Evolutionary conservation across 2,797 vertebrate genomes (phyloP), one percentile per base, ranked within the genome.

Genomic region (Pampus argenteus): DNA sequence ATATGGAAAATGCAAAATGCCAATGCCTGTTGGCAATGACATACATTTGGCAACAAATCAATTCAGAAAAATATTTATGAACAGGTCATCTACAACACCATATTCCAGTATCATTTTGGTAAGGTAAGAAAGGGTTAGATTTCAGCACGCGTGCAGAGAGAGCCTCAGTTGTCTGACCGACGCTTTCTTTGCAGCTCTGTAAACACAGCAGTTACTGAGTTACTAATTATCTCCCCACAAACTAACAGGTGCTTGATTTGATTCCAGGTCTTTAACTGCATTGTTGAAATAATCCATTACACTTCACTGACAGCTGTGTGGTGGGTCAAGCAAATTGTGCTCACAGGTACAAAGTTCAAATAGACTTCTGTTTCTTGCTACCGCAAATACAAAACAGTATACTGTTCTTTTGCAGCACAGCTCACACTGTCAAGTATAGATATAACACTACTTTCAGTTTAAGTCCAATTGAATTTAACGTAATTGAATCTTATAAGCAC

Each of bases 221-320:
- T 85, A 91, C 87, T 88, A 78, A 90, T 88, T 81, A 86, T 77
- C 64, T 83, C 69, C 65, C 76, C 62, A 72, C 87, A 89, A 85
- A 89, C 87, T 82, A 92, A 90, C 93, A 94, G 92, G 93, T 94
- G 90, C 83, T 90, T 86, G 85, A 88, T 90, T 82, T 66, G 56
- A 87, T 79, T 89, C 83, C 88, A 89, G 67, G 65, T 69, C 71
- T 81, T 80, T 40, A 72, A 82, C 69, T 58, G 71, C n/a, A 67
- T 74, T 54, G 74, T 64, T 66, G 57, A 69, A 88, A 84, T 75
- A 70, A 78, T 74, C 66, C 50, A 78, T 79, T 76, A 56, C 66
- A 66, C 60, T 79, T 74, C 82, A 76, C 36, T 59, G 85, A 86
- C 83, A 87, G 80, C 78, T 84, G 79, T 52, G 44, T 82, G 66